Evolutionary conservation across 2,888 invertebrate genomes (phyloP).

Genomic region (Gandaritis pyraliata): DNA sequence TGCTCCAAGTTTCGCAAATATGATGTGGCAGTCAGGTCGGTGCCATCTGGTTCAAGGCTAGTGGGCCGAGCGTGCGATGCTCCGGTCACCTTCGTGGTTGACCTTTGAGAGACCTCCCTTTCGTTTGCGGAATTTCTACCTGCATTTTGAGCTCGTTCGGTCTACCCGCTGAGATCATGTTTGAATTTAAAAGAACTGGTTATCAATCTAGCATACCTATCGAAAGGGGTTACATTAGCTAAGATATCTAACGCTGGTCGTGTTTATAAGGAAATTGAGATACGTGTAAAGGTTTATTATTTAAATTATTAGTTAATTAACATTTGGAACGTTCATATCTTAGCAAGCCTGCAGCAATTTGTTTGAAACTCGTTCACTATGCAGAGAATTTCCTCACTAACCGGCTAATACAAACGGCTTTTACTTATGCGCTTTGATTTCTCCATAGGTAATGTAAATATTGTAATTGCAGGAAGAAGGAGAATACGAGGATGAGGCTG

Average conservation of each 20-base stretch:
- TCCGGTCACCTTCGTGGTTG: slow-evolving; percentile 70
- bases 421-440: not conserved
- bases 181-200: slow-evolving; percentile 12
- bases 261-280: slow-evolving; percentile 15
- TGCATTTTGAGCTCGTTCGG: slow-evolving; percentile 47
- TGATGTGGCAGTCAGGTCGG: slow-evolving; percentile 51
- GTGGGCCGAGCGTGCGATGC: slow-evolving; percentile 60
- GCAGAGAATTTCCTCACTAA: not conserved
- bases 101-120: slow-evolving; percentile 72
- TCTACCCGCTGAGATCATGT: slow-evolving; percentile 35
- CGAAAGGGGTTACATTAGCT: slow-evolving; percentile 10
- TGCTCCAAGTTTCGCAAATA: slow-evolving; percentile 54
- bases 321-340: slow-evolving; percentile 10
- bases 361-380: not conserved
- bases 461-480: slow-evolving; percentile 70
- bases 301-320: slow-evolving; percentile 2
- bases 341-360: not conserved
- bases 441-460: not conserved
- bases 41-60: slow-evolving; percentile 73
- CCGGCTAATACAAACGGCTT: not conserved
- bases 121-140: slow-evolving; percentile 68
- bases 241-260: slow-evolving; percentile 6
- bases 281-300: no score
- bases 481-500: slow-evolving; percentile 85
- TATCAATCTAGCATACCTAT: slow-evolving; percentile 7